These are phyloP conservation scores for Oryctes rhinoceros DNA, from an alignment of 1,140 invertebrate genomes.

Conservation along the genomic window DNA sequence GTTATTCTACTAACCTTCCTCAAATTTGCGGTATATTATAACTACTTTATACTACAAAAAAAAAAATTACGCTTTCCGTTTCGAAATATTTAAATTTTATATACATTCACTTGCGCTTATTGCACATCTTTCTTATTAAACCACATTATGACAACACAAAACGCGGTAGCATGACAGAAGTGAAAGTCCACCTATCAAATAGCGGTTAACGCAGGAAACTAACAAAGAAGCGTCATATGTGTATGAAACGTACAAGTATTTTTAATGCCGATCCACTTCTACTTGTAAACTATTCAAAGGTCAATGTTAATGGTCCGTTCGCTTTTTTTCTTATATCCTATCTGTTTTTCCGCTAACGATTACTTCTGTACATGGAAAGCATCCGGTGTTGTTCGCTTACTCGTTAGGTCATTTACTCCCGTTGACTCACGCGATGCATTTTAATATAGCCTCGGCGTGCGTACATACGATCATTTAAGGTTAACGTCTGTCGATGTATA, in stretches of 20 bases:
- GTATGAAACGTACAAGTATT: not conserved
- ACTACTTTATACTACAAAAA: not conserved
- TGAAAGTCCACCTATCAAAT: not conserved
- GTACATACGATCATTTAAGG: not conserved
- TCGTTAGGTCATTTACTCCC: slow-evolving; percentile 23
- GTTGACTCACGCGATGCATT: slow-evolving; percentile 33
- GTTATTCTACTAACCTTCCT: not conserved
- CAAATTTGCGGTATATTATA: not conserved
- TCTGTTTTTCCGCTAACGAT: slow-evolving; percentile 27
- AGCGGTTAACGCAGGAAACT: not conserved
- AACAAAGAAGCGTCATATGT: slow-evolving; percentile 5
- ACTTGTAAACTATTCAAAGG: slow-evolving; percentile 23
- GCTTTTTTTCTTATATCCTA: not conserved
- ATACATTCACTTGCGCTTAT: not conserved
- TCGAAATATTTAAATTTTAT: not conserved
- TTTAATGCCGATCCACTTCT: slow-evolving; percentile 19
- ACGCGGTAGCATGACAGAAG: not conserved
- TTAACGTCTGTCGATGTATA: not conserved
- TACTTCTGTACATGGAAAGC: slow-evolving; percentile 17
- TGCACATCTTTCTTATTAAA: not conserved
- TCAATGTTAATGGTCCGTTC: slow-evolving; percentile 4
- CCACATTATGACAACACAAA: not conserved
- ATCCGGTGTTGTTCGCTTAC: slow-evolving; percentile 32
- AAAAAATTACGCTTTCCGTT: not conserved
- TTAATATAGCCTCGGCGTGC: slow-evolving; percentile 13